phyloP scores from a whole-genome alignment of 2,888 invertebrate species.

The Antheraea assamensis region DNA sequence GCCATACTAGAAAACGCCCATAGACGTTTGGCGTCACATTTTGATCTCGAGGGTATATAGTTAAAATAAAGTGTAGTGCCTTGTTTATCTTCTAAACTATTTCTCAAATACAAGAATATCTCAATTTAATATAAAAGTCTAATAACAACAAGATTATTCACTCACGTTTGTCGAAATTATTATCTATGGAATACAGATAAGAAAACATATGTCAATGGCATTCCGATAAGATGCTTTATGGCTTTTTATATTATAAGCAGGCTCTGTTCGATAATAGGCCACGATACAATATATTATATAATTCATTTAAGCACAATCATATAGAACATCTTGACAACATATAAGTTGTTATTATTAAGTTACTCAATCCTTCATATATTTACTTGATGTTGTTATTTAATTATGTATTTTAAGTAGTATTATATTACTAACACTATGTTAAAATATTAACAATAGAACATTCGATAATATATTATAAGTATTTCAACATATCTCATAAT shows the following conservation, averaged over 20 bases:
- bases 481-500: not conserved
- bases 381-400: not conserved
- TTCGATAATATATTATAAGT: not conserved
- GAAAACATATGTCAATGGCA: conserved; percentile 15
- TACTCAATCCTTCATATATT: not conserved
- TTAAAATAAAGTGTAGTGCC: no score
- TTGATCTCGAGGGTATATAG: no score
- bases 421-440: not conserved
- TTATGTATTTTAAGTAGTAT: not conserved
- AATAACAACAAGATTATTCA: not conserved
- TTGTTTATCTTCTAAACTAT: no score
- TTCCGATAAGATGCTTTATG: conserved; percentile 9
- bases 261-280: not conserved
- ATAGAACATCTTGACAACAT: not conserved
- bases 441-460: not conserved
- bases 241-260: not conserved
- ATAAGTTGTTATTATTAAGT: not conserved
- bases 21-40: no score
- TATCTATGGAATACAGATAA: not conserved
- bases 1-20: no score
- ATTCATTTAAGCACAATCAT: not conserved
- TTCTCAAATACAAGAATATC: no score
- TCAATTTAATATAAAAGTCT: not conserved
- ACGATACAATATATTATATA: not conserved
- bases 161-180: not conserved